Percentiles rank a stretch among this genome's conserved stretches.
Evolutionary conservation across 2,113 vertebrate species (phyloP).

Genomic region (Platysternon megacephalum): DNA sequence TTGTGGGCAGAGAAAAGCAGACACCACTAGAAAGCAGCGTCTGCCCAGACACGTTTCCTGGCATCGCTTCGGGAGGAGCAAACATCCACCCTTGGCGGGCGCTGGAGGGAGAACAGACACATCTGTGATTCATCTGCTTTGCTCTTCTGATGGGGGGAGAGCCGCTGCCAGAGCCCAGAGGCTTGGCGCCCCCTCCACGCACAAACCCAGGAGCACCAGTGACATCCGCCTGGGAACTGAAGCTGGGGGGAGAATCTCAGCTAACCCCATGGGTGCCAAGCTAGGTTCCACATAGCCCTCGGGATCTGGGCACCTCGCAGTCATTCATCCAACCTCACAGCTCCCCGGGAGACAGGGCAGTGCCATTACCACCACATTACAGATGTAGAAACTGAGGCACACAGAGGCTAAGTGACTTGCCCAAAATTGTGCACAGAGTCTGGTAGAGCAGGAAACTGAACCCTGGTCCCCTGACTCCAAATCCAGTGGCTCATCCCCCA

Average conservation of each 20-base stretch:
- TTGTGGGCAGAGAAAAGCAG: neutral
- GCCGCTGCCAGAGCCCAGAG: neutral
- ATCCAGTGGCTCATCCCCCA: neutral
- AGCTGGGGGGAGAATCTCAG: neutral
- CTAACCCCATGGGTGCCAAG: neutral
- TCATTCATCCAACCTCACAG: neutral
- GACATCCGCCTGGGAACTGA: neutral
- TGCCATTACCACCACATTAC: neutral
- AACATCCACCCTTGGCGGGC: neutral
- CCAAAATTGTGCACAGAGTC: neutral
- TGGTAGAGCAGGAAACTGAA: neutral
- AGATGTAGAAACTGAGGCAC: neutral
- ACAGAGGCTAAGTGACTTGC: neutral
- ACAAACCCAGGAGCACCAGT: neutral
- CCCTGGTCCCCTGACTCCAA: neutral
- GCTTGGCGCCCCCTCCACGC: neutral
- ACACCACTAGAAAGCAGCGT: neutral
- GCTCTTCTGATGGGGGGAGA: no score
- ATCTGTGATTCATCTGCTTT: neutral
- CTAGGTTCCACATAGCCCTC: neutral
- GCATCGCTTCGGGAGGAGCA: neutral
- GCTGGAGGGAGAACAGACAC: neutral
- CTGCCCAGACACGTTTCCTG: neutral
- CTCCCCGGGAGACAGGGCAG: neutral
- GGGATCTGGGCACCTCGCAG: neutral